Evolutionary conservation across 2,113 vertebrate species (phyloP), one percentile per base, ranked within the genome.

Genomic region (Hirundichthys speculiger): DNA sequence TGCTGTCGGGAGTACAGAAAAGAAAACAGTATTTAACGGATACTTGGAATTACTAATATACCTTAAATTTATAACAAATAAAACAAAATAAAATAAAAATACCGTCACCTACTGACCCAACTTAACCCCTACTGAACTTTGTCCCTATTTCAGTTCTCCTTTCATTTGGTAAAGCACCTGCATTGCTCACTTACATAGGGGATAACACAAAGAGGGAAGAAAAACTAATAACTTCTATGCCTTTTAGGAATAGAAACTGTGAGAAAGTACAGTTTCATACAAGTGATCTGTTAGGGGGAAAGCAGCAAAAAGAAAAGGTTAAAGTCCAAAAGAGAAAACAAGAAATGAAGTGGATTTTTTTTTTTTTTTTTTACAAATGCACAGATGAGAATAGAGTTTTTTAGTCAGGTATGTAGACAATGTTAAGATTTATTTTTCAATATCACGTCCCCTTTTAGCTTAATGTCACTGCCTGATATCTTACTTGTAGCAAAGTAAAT

Each of bases 231-330:
- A 52, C 3, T 18, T 71, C 63, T 75, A 16, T 54, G 4, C 1
- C 0, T 73, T 82, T 61, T 13, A 74, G 60, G 75, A 83, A 88
- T 42, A 77, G 79, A 86, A 86, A 86, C 64, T 39, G 0, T 41
- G 13, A 43, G 19, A 61, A 30, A 1, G 22, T 22, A 53, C n/a
- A n/a, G 19, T 52, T 1, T 61, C n/a, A 0, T 42, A n/a, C 16
- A 47, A 14, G 11, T 22, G 10, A 59, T 34, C 55, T 12, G 1
- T 12, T 15, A 55, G 13, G 25, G 6, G 16, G 20, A 40, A 16
- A 19, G 16, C 7, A 11, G 27, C 22, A 52, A 27, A 16, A 10
- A 9, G 0, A 24, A 24, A 55, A 45, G 40, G 3, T 4, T 13
- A 16, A 41, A 43, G 3, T 4, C 11, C n/a, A 12, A 71, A 51